Evolutionary conservation across 2,797 vertebrate species (phyloP).

Genomic region (Sylvilagus floridanus): DNA sequence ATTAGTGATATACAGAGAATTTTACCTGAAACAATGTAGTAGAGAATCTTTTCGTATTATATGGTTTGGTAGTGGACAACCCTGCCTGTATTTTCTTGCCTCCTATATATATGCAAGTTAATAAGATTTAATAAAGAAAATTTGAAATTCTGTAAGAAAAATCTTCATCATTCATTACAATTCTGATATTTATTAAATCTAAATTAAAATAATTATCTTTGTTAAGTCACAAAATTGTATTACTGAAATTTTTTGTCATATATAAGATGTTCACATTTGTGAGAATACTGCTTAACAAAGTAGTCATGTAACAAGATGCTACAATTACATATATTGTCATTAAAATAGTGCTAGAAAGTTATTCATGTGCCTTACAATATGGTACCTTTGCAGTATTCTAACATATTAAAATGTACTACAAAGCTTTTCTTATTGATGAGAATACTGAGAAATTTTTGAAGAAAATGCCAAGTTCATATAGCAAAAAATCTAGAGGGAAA

Average conservation of each 20-base stretch:
- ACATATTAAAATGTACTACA: neutral
- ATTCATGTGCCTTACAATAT: constrained; percentile 28
- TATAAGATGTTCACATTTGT: neutral
- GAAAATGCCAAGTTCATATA: neutral
- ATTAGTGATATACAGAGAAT: neutral
- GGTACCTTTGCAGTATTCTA: neutral
- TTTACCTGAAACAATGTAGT: neutral
- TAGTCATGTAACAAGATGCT: neutral
- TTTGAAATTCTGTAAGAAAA: neutral
- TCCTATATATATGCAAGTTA: neutral
- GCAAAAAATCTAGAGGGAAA: neutral
- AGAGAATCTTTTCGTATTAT: neutral
- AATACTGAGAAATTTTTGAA: neutral
- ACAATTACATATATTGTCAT: neutral
- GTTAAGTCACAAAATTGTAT: neutral
- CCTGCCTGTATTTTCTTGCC: neutral
- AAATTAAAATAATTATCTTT: neutral
- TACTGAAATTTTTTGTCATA: neutral
- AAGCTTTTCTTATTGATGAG: neutral
- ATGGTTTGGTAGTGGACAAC: neutral
- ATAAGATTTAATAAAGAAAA: neutral
- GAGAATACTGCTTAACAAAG: neutral
- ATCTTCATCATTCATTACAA: neutral
- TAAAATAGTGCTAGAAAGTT: neutral
- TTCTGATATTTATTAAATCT: constrained; percentile 9